Evolutionary conservation across 2,797 vertebrate genomes (phyloP), one percentile per base, ranked within the genome.

Genomic region (Karalla daura): DNA sequence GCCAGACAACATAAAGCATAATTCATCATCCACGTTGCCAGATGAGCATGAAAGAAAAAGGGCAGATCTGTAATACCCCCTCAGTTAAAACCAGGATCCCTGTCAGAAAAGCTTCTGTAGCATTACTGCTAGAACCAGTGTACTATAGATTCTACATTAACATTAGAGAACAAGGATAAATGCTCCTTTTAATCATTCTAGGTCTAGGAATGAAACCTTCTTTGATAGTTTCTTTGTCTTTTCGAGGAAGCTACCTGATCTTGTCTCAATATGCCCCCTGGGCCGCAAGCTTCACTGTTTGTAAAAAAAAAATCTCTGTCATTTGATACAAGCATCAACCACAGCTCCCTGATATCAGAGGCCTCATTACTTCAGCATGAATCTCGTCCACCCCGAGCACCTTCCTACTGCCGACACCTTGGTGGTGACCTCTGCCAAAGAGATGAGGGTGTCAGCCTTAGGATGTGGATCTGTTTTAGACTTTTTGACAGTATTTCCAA

Each of bases 361-460:
- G 21, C 78, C 83, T 86, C 83, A 85, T 84, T 86, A 88, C 76
- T 83, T 89, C 87, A 81, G 43, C 54, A 80, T 52, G 35, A 30
- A 88, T 89, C 83, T 78, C 54, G 72, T 90, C 87, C 78, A 77
- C 78, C 70, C 14, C 63, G 83, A 86, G 81, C 81, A 78, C 54
- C 37, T 67, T 73, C 20, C 49, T 41, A 58, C 15, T 36, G 46
- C 25, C 7, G 58, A 36, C 54, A 81, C 56, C 54, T 67, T 23
- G 7, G 23, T 36, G 20, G 44, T 23, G 52, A 71, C 60, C 58
- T 60, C 56, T 60, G 44, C 36, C 74, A 66, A 51, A 54, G 59
- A 75, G 47, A 74, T 45, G 54, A 24, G 11, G 9, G n/a, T 30
- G 15, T 25, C 23, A 39, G 28, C 17, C 46, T 51, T 55, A 4